phyloP scores from a whole-genome alignment of 1,140 invertebrate species.

The Papilio helenus region DNA sequence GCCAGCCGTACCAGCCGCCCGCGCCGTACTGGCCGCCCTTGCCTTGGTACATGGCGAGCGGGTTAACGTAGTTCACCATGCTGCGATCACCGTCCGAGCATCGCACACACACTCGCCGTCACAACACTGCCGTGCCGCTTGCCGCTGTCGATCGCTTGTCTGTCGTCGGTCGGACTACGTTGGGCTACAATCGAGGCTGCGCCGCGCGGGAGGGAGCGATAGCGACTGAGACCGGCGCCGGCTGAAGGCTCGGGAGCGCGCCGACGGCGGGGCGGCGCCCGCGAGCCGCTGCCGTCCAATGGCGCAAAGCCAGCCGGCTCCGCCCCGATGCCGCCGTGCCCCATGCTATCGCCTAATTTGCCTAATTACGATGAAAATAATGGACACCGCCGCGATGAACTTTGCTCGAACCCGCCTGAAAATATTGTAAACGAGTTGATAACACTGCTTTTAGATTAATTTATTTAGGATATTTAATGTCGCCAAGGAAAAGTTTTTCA shows the following conservation, averaged over 20 bases:
- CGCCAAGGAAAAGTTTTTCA: background rate
- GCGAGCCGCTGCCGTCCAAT: slow-evolving; percentile 47
- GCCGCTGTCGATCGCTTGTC: background rate
- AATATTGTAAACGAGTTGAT: slow-evolving; percentile 20
- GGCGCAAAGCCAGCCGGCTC: slow-evolving; percentile 37
- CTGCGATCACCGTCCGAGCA: slow-evolving; percentile 77
- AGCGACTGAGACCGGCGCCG: slow-evolving; percentile 60
- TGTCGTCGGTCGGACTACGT: slow-evolving; percentile 5
- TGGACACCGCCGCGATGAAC: slow-evolving; percentile 72
- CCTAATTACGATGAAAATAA: slow-evolving; percentile 82
- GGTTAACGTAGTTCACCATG: slow-evolving; percentile 85
- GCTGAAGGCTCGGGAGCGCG: slow-evolving; percentile 42
- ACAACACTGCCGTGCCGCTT: slow-evolving; percentile 62
- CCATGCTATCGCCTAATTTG: slow-evolving; percentile 73
- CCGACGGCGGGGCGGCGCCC: slow-evolving; percentile 45
- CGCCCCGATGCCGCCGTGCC: slow-evolving; percentile 50
- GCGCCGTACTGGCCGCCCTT: slow-evolving; percentile 80
- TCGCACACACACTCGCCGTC: slow-evolving; percentile 74
- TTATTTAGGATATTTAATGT: background rate
- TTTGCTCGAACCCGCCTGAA: slow-evolving; percentile 44
- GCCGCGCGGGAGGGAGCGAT: slow-evolving; percentile 53
- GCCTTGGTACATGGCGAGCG: slow-evolving; percentile 84
- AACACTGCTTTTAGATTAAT: background rate
- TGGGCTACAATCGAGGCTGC: slow-evolving; percentile 45
- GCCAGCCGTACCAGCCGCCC: slow-evolving; percentile 79